A percentile compares a stretch with the other conserved stretches of the same genome.
phyloP scores from a whole-genome alignment of 2,888 invertebrate genomes.

The Leucophenga montana region DNA sequence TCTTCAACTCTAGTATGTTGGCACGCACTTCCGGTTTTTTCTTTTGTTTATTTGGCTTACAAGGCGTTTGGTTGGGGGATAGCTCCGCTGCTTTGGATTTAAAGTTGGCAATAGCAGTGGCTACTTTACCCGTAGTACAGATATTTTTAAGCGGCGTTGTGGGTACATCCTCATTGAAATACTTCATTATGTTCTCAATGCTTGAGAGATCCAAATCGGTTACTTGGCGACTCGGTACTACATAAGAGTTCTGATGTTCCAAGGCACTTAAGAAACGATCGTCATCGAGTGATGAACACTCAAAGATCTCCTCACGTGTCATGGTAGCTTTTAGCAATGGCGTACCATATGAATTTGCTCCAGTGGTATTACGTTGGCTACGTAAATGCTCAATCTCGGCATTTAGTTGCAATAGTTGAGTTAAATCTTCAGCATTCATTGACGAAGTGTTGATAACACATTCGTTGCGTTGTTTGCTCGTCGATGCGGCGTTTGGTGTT shows the following conservation, averaged over 20 bases:
- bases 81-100: slow-evolving; percentile 41
- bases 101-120: slow-evolving; percentile 55
- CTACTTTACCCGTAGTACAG: slow-evolving; percentile 51
- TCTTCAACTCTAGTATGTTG: slow-evolving; percentile 54
- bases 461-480: slow-evolving; percentile 37
- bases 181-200: slow-evolving; percentile 64
- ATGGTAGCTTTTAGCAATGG: slow-evolving; percentile 54
- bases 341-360: slow-evolving; percentile 35
- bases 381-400: slow-evolving; percentile 60
- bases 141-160: slow-evolving; percentile 48
- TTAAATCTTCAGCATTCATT: slow-evolving; percentile 62
- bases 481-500: slow-evolving; percentile 41
- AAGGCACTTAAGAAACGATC: slow-evolving; percentile 58
- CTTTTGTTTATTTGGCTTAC: background rate
- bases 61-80: background rate
- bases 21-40: slow-evolving; percentile 30
- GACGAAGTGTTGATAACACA: slow-evolving; percentile 59
- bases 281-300: slow-evolving; percentile 60
- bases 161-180: slow-evolving; percentile 65
- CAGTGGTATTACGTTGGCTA: slow-evolving; percentile 40
- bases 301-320: slow-evolving; percentile 64
- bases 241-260: slow-evolving; percentile 56
- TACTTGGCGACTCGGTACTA: slow-evolving; percentile 39
- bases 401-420: slow-evolving; percentile 57
- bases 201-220: slow-evolving; percentile 59